Evolutionary conservation across 2,797 vertebrate species (phyloP).

Genomic region (Spinus olivaceus): DNA sequence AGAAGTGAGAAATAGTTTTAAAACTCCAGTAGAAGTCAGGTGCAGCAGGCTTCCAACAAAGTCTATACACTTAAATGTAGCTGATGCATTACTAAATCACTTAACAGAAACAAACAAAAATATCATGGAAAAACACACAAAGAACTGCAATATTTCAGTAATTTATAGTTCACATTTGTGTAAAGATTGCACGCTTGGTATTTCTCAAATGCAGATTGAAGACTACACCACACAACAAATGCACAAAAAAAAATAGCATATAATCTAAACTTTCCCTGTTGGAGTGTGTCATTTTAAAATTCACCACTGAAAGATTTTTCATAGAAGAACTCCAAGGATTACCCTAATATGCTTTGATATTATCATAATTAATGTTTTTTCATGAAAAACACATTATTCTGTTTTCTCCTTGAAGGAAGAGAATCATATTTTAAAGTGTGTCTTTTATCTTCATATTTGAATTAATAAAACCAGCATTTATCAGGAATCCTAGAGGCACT

Average conservation of each 20-base stretch:
- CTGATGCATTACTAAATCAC: background rate
- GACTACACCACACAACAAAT: background rate
- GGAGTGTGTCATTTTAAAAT: background rate
- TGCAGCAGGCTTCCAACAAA: background rate
- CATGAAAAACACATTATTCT: background rate
- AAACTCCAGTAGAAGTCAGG: background rate
- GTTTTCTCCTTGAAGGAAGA: background rate
- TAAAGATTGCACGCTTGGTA: background rate
- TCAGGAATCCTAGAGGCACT: constrained; percentile 28
- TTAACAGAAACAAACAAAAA: background rate
- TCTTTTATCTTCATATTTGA: constrained; percentile 7
- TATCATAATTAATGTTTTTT: background rate
- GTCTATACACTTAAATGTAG: background rate
- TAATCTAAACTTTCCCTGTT: background rate
- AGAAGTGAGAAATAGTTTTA: background rate
- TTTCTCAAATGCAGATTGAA: background rate
- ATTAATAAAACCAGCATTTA: constrained; percentile 11
- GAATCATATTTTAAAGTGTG: background rate
- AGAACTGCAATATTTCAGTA: background rate
- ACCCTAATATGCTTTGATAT: background rate
- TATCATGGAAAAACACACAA: background rate
- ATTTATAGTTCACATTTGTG: background rate
- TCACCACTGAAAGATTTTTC: background rate
- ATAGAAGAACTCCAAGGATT: background rate
- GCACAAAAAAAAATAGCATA: background rate